Evolutionary conservation across 2,888 invertebrate genomes (phyloP).

Genomic region (Trichopria drosophilae): DNA sequence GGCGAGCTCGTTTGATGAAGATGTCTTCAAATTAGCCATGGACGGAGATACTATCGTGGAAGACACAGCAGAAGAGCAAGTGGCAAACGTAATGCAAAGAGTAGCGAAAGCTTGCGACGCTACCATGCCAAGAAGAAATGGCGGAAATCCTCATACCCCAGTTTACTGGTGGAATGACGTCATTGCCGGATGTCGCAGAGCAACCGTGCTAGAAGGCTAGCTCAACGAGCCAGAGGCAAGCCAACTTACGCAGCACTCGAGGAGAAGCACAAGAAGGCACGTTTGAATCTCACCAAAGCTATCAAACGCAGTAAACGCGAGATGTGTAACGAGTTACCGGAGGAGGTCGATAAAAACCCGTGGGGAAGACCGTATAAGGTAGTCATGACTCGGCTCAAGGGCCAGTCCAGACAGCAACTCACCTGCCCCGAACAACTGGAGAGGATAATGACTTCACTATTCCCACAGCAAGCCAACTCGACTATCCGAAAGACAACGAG

Average conservation of each 20-base stretch:
- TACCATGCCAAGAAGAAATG: constrained; percentile 5
- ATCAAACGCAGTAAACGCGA: constrained; percentile 22
- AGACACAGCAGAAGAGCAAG: not conserved
- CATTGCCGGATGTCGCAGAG: constrained; percentile 16
- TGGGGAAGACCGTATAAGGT: constrained; percentile 30
- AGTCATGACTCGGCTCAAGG: constrained; percentile 27
- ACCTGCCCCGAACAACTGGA: constrained; percentile 11
- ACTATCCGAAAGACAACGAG: not conserved
- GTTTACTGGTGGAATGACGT: constrained; percentile 29
- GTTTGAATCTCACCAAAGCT: constrained; percentile 16
- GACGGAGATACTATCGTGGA: constrained; percentile 6
- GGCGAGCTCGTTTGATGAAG: constrained; percentile 9
- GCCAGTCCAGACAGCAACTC: constrained; percentile 2
- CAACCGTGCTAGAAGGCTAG: constrained; percentile 14
- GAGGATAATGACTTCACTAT: constrained; percentile 17
- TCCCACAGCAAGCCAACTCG: constrained; percentile 8
- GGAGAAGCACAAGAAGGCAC: constrained; percentile 12
- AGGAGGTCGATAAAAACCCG: constrained; percentile 24
- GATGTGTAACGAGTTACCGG: constrained; percentile 17
- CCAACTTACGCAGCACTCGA: constrained; percentile 8
- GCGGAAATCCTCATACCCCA: constrained; percentile 10
- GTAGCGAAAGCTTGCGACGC: constrained; percentile 20
- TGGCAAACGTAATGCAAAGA: constrained; percentile 10
- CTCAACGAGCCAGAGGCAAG: constrained; percentile 13
- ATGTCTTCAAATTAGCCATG: constrained; percentile 19